Evolutionary conservation across 92 coral and sea anemone species (phyloP).

Genomic region (Micromussa lordhowensis): DNA sequence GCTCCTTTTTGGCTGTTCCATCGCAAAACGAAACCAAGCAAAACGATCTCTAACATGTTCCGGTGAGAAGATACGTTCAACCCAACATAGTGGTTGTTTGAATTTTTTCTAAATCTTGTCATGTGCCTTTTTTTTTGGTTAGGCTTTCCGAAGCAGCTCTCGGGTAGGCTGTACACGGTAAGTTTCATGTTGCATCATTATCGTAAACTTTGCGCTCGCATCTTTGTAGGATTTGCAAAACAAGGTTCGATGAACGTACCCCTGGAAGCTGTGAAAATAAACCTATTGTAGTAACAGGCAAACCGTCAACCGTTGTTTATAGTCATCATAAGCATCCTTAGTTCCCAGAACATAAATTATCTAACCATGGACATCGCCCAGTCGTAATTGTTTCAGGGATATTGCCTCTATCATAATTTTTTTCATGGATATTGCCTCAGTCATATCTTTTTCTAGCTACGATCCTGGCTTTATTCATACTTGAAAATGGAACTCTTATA

Average conservation of each 20-base stretch:
- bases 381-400: too few species aligned
- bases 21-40: not conserved
- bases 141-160: conserved; percentile 4
- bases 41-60: conserved; percentile 8
- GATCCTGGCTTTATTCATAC: not conserved
- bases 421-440: not conserved
- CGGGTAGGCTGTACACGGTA: not conserved
- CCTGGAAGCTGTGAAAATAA: too few species aligned
- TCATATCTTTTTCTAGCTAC: not conserved
- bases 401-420: not conserved
- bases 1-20: not conserved
- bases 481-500: not conserved
- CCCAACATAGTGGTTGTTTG: not conserved
- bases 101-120: not conserved
- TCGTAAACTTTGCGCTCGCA: not conserved
- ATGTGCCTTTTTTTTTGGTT: not conserved
- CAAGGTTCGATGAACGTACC: too few species aligned
- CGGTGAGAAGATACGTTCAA: not conserved
- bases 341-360: too few species aligned
- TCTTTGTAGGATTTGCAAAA: too few species aligned
- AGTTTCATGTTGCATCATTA: not conserved
- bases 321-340: too few species aligned
- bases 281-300: too few species aligned
- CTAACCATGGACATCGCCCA: too few species aligned
- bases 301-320: too few species aligned